These are phyloP conservation scores for Oreochromis tanganicae DNA, from an alignment of 2,113 vertebrate genomes.

Conservation along the genomic window DNA sequence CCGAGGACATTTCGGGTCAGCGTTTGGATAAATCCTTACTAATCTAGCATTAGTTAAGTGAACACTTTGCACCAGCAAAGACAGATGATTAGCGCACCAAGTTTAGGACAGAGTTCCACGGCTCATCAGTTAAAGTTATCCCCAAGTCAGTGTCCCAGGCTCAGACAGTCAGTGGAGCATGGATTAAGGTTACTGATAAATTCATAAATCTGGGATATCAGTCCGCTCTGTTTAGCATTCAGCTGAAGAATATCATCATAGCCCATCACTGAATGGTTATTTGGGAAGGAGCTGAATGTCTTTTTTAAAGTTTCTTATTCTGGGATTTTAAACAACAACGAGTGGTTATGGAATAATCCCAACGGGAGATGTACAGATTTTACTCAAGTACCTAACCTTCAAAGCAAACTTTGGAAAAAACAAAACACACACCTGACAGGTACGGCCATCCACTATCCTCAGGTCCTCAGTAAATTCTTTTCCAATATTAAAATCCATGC, in stretches of 20 bases:
- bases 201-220: neutral
- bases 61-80: neutral
- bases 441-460: slow-evolving; percentile 79
- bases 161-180: neutral
- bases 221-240: neutral
- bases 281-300: neutral
- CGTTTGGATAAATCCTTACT: neutral
- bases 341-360: neutral
- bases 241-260: neutral
- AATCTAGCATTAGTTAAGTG: neutral
- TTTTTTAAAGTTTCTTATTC: neutral
- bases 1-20: neutral
- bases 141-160: neutral
- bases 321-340: neutral
- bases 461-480: slow-evolving; percentile 87
- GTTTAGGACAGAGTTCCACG: neutral
- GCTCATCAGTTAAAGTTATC: neutral
- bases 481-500: slow-evolving; percentile 84
- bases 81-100: neutral
- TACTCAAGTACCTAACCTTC: neutral
- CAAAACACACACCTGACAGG: slow-evolving; percentile 78
- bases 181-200: neutral
- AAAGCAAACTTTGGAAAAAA: neutral
- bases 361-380: neutral
- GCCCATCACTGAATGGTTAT: neutral